Conservation (phyloP, 1,140 invertebrate genomes). For the Drosophila pruinosa region DNA sequence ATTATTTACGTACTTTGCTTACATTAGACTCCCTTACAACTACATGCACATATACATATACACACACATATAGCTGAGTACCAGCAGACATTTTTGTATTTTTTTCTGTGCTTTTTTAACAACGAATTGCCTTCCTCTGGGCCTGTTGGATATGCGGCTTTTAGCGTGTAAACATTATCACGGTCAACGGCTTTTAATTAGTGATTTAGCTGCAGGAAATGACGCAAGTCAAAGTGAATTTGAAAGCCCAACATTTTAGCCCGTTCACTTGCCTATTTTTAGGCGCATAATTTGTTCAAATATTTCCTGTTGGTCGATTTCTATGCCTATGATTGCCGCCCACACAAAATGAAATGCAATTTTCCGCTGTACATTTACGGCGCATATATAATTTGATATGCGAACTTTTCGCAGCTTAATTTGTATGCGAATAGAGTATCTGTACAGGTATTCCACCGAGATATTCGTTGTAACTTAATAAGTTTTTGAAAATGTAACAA, state of each 20-base stretch:
- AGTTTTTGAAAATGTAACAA: no score
- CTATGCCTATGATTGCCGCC: neutral
- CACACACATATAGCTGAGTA: neutral
- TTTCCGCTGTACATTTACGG: neutral
- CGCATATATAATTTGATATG: constrained; percentile 7
- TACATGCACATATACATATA: neutral
- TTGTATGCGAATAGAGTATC: neutral
- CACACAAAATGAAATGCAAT: constrained; percentile 16
- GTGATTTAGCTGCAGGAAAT: constrained; percentile 56
- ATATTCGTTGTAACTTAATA: neutral
- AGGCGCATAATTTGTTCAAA: constrained; percentile 29
- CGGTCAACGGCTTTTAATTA: constrained; percentile 64
- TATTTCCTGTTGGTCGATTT: constrained; percentile 6
- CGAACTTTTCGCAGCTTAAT: constrained; percentile 20
- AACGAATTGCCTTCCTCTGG: constrained; percentile 1
- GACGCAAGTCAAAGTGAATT: constrained; percentile 52
- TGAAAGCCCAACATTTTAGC: neutral
- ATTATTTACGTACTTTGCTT: constrained; percentile 16
- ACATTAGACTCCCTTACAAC: neutral
- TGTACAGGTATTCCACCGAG: neutral
- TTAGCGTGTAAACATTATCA: constrained; percentile 47
- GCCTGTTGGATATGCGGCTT: neutral
- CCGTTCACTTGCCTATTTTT: constrained; percentile 27
- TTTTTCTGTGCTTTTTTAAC: constrained; percentile 4
- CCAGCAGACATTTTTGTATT: neutral